Base-by-base conservation (phyloP, 2,888 invertebrate species). In the Leucophenga montana region DNA sequence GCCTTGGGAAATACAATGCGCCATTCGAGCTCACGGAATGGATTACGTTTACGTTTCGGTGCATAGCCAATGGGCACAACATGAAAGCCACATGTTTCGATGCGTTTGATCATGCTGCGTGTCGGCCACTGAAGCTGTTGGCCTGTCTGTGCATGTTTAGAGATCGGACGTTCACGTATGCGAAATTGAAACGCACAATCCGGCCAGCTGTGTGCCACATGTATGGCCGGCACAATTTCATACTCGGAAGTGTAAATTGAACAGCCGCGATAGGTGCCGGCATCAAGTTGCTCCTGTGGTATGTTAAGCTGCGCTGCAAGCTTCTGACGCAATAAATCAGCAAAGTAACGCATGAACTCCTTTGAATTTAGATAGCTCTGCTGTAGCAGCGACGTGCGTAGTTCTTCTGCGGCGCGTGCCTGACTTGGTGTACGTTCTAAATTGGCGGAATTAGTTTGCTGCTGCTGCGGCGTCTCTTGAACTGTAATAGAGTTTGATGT, bases 1-100 rank as follows among this genome's bases (percentile, higher is more conserved):
- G 94, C 95, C 68, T 92, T 92, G 0, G 95, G 94, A 83, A 95
- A 95, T 53, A 91, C 91, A 2, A 95, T 90, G 86, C 92, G 93
- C 95, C 95, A 96, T 86, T 95, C 94, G 20, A 95, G 88, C 71
- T 92, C 91, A 64, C 92, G 91, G 44, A 92, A 90, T 0, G 90
- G 89, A 85, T 93, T 94, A 18, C 88, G 85, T 1, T 91, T 91
- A 67, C 91, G 89, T 80, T 92, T 93, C 5, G 92, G 91, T 59
- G 92, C 89, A 85, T 91, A 93, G 8, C 94, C 94, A 73, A 92
- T 89, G 0, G 95, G 95, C 13, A 94, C 90, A 31, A 94, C 88
- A 73, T 93, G 91, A 78, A 93, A 94, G 1, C 94, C 93, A 66
- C 92, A 91, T 3, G 91, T 91, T 67, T 91, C 90, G 2, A 94